Evolutionary conservation across 2,797 vertebrate species (phyloP), one percentile per base, ranked within the genome.

Genomic region (Falco concolor): DNA sequence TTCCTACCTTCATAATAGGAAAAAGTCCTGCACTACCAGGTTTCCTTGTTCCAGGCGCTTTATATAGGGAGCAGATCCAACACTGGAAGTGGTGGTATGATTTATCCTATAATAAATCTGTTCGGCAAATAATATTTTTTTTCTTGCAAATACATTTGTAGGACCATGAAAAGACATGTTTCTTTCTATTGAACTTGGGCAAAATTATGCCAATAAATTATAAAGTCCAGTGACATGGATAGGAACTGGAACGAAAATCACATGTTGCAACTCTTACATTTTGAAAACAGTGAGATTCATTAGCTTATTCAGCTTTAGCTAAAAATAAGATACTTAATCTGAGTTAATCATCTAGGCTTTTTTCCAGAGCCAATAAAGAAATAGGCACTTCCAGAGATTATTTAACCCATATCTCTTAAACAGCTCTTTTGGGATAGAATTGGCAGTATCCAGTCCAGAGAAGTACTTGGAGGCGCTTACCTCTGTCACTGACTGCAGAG

Each of bases 161-260:
- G 38, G 52, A 89, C 70, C 10, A 14, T 23, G 57, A 27, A 42
- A 70, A 88, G 57, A 25, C 10, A 5, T 18, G 27, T 17, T 10
- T n/a, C 67, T 86, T 96, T 75, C 59, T 90, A n/a, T 14, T 68
- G 75, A 89, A 94, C 81, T 91, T 80, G 54, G 82, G 28, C 30
- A 76, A 89, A 78, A 93, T 82, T 30, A 56, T 72, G 21, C 13
- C 79, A 93, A 69, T 82, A 80, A 93, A 83, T 47, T 10, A 89
- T 69, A 86, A 93, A 81, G 54, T 75, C 94, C 87, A 87, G 47
- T 88, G 89, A 76, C 88, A 85, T 47, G 21, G 68, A 76, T 23
- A 89, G 45, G 78, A 91, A 92, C 42, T 63, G 86, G 82, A 74
- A 85, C 44, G 17, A 61, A 84, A 89, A 67, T 56, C 16, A 28